Conservation (phyloP, 2,888 invertebrate genomes). For the Formica aserva region DNA sequence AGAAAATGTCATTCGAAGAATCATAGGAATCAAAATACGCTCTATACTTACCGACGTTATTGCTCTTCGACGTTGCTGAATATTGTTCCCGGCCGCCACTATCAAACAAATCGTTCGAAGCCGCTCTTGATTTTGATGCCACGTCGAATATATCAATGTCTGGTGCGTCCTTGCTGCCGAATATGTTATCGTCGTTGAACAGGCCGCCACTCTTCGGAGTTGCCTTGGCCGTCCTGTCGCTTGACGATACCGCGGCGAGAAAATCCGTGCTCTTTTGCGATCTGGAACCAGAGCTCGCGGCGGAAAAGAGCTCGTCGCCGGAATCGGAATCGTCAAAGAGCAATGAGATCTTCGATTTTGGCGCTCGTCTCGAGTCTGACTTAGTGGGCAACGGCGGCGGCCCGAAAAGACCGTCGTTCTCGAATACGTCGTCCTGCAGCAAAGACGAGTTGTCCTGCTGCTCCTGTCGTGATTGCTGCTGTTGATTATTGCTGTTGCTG, state of each 20-base stretch:
- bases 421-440: slow-evolving; percentile 75
- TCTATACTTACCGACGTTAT: slow-evolving; percentile 1
- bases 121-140: slow-evolving; percentile 37
- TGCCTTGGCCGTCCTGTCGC: slow-evolving; percentile 67
- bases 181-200: slow-evolving; percentile 80
- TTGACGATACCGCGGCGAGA: slow-evolving; percentile 65
- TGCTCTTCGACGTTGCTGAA: slow-evolving; percentile 39
- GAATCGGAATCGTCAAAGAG: slow-evolving; percentile 84
- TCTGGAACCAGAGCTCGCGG: slow-evolving; percentile 79
- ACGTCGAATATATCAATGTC: slow-evolving; percentile 79
- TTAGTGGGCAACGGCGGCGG: slow-evolving; percentile 83
- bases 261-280: slow-evolving; percentile 80
- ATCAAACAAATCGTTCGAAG: slow-evolving; percentile 34
- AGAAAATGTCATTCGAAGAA: background rate
- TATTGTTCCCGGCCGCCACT: slow-evolving; percentile 4
- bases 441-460: slow-evolving; percentile 43
- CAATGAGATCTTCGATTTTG: slow-evolving; percentile 79
- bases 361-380: slow-evolving; percentile 64
- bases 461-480: slow-evolving; percentile 31
- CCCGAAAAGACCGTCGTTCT: slow-evolving; percentile 80
- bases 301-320: slow-evolving; percentile 82
- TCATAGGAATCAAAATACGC: background rate
- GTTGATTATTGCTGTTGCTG: slow-evolving; percentile 41
- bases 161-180: slow-evolving; percentile 72
- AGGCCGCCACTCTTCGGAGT: slow-evolving; percentile 68